Base-by-base conservation (phyloP, 2,888 invertebrate genomes). In the Caenorhabditis sulstoni region DNA sequence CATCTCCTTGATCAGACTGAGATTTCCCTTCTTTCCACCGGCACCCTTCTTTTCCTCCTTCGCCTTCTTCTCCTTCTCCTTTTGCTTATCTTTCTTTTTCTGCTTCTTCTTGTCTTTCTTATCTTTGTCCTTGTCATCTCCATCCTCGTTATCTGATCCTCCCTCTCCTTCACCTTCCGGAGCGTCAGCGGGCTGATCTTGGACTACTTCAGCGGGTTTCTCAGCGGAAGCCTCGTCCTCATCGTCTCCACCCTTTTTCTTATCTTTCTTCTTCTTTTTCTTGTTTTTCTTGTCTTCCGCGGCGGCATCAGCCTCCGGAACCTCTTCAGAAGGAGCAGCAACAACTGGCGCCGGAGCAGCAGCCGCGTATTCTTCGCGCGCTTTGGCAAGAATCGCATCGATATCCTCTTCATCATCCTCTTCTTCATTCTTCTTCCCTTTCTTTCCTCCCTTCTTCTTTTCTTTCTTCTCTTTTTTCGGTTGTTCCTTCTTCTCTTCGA, bases 1-100 rank as follows among this genome's bases (percentile, higher is more conserved):
- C 53, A 90, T 86, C 79, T 92, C 92, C 82, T 91, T 91, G 81
- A 92, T 83, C 61, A 81, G 47, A 14, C 61, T 62, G 22, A 85
- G 55, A 4, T 70, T 53, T 57, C 78, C 81, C 68, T 85, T 81
- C 68, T 83, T 83, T 62, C 29, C 29, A 5, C 29, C 29, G 7
- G 70, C 75, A 4, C 81, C 77, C 53, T 74, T 70, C 59, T 79
- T 75, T 18, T 78, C 77, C 52, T 76, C 55, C 37, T 84, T 71
- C 47, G 75, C 64, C 45, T 77, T 58, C 64, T 84, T 70, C 18
- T 82, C 66, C 39, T 85, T 62, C 68, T 87, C 75, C 66, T 87
- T 81, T 59, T 86, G 81, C 59, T 86, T 82, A 55, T 85, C 78
- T 67, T 85, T 85, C 39, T 87, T 77, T 59, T 87, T 61, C 14